Base-by-base conservation (phyloP, 2,113 vertebrate genomes). In the Ranitomeya variabilis region DNA sequence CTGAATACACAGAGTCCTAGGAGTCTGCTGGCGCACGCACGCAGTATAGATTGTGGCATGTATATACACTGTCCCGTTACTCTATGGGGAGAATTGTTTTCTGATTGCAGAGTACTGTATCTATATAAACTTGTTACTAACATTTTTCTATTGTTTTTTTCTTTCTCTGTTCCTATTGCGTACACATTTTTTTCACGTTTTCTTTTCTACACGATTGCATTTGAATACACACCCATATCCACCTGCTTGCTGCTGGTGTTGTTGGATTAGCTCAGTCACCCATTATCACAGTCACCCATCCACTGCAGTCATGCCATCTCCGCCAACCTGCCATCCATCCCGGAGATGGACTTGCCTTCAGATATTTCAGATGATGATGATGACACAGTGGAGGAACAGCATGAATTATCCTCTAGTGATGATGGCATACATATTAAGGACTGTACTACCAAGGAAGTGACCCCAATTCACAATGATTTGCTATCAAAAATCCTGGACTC, bases 301-400 rank as follows among this genome's bases (percentile, higher is more conserved):
- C 94, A 91, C 90, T 94, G 92, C 71, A 90, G 93, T 85, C 94
- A 96, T 91, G 95, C 94, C 89, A 93, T 94, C 86, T 93, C 94
- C 45, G 93, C 93, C 84, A 93, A 94, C 87, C 92, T 97, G 14
- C 91, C 95, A 90, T 94, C 96, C 52, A 94, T 98, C 93, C 96
- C 94, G 0, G 97, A 99, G 93, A 87, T 96, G 4, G 97, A 98
- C 90, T 90, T 94, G 77, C 94, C 97, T 82, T 99, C 97, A 57
- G 97, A 98, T 92, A 96, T 97, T 95, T 99, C 95, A 0, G 97
- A 99, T 93, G 96, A 98, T 62, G 96, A 45, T 92, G 96, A 98
- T 62, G 96, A 96, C 86, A 86, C 92, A 23, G 90, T 93, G 92
- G 92, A 89, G 86, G 94, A 95, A 90, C 90, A 92, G 10, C 90